These are phyloP conservation scores for Apodemus agrarius DNA, from an alignment of 2,797 vertebrate genomes.

Conservation along the genomic window DNA sequence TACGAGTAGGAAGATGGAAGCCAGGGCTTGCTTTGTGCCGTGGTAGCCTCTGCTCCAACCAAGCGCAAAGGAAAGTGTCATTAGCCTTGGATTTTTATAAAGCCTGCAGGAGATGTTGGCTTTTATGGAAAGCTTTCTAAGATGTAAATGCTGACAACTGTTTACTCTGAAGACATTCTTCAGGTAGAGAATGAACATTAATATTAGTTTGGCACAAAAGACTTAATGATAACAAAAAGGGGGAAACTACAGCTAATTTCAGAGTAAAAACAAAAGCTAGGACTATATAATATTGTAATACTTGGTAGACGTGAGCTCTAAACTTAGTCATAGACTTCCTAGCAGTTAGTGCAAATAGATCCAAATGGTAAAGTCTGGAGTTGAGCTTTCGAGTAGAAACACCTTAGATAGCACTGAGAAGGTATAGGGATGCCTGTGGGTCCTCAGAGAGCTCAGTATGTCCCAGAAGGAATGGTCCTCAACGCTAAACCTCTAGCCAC, in stretches of 20 bases:
- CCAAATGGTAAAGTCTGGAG: background rate
- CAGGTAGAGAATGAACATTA: slow-evolving; percentile 13
- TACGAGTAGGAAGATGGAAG: background rate
- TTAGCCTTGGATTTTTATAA: no score
- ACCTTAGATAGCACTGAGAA: background rate
- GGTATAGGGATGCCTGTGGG: background rate
- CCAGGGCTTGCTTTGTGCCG: background rate
- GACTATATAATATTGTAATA: background rate
- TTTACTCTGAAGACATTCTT: slow-evolving; percentile 40
- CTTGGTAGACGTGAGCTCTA: background rate
- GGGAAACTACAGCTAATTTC: background rate
- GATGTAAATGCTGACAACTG: background rate
- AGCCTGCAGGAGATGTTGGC: no score
- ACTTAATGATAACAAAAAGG: slow-evolving; percentile 32
- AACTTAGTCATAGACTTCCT: background rate
- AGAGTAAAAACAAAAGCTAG: slow-evolving; percentile 15
- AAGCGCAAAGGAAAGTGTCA: background rate
- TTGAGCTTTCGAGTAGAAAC: background rate
- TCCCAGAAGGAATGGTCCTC: background rate
- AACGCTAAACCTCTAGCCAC: background rate
- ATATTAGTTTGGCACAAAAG: background rate
- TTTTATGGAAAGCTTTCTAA: slow-evolving; percentile 19
- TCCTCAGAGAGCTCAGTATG: background rate
- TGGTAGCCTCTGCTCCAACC: background rate
- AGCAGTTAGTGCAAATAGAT: background rate